Evolutionary conservation across 2,797 vertebrate species (phyloP), one percentile per base, ranked within the genome.

Genomic region (Steatocranus sp.): DNA sequence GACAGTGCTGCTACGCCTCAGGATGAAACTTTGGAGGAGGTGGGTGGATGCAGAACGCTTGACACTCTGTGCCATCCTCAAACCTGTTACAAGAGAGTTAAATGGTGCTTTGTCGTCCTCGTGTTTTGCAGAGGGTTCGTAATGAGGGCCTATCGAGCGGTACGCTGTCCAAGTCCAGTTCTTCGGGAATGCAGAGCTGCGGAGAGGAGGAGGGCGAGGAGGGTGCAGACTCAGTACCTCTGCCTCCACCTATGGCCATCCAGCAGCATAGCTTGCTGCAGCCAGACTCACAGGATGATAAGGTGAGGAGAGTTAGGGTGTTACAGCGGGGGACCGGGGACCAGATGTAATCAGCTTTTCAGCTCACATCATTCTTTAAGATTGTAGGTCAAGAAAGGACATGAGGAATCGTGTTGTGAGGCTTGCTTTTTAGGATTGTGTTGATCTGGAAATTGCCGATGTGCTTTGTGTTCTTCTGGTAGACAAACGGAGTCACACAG

Each of bases 121-220:
- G 11, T 86, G 56, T 54, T 10, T 61, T 92, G 80, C 96, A 99
- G 99, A 97, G 98, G 87, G 98, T 98, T 86, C 96, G 98, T 76
- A 99, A 99, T 0, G 99, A 99, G 91, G 99, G 98, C 12, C 95
- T 99, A 82, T 99, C 98, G 88, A 99, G 99, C 7, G 99, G 99
- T 68, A 99, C 99, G 0, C 95, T 99, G 58, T 99, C 99, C 54
- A 99, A 99, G 90, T 99, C 99, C 14, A 99, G 98, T 5, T 99
- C 99, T 1, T 99, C 99, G 0, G 99, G 99, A 79, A 99, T 99
- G 98, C 99, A 99, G 95, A 99, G 99, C 96, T 99, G 99, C 0
- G 99, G 99, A 2, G 99, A 99, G 92, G 99, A 99, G 85, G 99
- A 99, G 91, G 98, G 99, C 0, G 99, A 99, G 90, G 99, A 99